phyloP scores from a whole-genome alignment of 1,140 invertebrate genomes.

The Cydia strobilella region DNA sequence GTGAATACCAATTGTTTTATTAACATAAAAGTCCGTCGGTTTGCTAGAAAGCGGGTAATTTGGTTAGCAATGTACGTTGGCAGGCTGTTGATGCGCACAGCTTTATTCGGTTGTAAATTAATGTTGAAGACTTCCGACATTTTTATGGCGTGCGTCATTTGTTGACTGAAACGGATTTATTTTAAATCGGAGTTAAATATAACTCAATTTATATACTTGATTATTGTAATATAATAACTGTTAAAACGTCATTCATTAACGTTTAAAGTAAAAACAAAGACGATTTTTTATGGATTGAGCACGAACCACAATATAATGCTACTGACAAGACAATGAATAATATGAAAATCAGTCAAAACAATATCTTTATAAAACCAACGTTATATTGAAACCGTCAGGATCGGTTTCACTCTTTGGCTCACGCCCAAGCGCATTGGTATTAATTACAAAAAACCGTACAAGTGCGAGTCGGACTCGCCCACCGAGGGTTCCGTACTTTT shows the following conservation, averaged over 20 bases:
- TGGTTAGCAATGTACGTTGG: constrained; percentile 61
- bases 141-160: constrained; percentile 19
- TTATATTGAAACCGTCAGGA: constrained; percentile 11
- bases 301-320: constrained; percentile 5
- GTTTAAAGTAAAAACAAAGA: constrained; percentile 5
- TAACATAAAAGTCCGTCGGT: constrained; percentile 76
- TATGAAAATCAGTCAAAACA: constrained; percentile 20
- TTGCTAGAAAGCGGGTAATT: constrained; percentile 78
- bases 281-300: constrained; percentile 4
- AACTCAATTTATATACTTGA: not conserved
- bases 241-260: not conserved
- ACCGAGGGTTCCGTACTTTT: too few species aligned
- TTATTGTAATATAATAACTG: not conserved
- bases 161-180: constrained; percentile 11
- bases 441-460: too few species aligned
- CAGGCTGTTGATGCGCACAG: constrained; percentile 28
- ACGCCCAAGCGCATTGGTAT: constrained; percentile 52
- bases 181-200: not conserved
- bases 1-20: constrained; percentile 71
- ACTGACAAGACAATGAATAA: constrained; percentile 9
- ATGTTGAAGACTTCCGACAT: constrained; percentile 30
- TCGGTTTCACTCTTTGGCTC: constrained; percentile 60
- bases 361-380: not conserved
- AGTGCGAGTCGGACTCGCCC: too few species aligned
- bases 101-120: constrained; percentile 28